Evolutionary conservation across 2,888 invertebrate genomes (phyloP).

Genomic region (Lasioglossum vierecki): DNA sequence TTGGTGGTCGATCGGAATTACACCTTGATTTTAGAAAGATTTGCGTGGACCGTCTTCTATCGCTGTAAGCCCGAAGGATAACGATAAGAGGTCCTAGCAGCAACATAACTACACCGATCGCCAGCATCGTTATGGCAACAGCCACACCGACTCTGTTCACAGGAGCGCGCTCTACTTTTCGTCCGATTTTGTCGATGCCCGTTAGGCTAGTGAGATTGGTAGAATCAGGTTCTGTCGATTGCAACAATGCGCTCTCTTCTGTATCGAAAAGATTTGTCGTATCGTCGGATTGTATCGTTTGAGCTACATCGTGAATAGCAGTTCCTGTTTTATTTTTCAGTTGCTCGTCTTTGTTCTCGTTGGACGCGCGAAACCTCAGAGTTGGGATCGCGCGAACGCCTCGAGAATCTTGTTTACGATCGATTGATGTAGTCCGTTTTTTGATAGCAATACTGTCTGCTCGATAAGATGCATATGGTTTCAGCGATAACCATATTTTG

Average conservation of each 20-base stretch:
- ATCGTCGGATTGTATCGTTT: background rate
- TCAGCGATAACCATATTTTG: constrained; percentile 13
- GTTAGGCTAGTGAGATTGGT: background rate
- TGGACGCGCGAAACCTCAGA: background rate
- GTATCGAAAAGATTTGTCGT: background rate
- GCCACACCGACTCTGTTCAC: constrained; percentile 72
- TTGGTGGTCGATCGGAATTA: constrained; percentile 74
- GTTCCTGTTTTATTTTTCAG: background rate
- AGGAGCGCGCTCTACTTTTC: constrained; percentile 35
- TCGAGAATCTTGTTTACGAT: constrained; percentile 20
- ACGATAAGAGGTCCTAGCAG: constrained; percentile 76
- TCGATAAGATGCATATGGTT: constrained; percentile 8
- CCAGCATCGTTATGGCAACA: constrained; percentile 75
- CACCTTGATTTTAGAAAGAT: constrained; percentile 69
- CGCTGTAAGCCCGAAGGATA: constrained; percentile 73
- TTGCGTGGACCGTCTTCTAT: constrained; percentile 67
- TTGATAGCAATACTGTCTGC: background rate
- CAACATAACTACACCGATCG: constrained; percentile 76
- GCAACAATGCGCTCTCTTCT: background rate
- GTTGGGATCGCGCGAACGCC: constrained; percentile 12
- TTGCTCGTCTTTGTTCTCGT: constrained; percentile 16
- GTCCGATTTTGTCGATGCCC: constrained; percentile 9
- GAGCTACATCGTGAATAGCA: background rate
- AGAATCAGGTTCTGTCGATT: background rate
- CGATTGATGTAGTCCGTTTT: background rate